These are phyloP conservation scores for Stegodyphus mimosarum DNA, from an alignment of 1,140 invertebrate species.

Conservation along the genomic window DNA sequence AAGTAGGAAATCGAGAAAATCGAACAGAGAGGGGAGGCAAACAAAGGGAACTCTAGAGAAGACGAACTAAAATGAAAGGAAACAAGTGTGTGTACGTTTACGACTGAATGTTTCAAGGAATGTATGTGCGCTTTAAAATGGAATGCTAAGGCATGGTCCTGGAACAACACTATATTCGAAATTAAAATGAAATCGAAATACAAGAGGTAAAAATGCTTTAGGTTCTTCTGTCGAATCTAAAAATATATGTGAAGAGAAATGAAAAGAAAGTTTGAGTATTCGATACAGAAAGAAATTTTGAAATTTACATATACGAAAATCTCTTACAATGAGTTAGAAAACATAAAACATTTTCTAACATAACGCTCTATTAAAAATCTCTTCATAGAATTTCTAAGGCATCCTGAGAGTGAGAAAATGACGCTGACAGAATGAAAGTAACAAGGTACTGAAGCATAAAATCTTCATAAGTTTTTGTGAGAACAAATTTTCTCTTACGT, in stretches of 20 bases:
- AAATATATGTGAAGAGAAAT: background rate
- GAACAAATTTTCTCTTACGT: too few relatives aligned
- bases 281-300: background rate
- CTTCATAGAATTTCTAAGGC: too few relatives aligned
- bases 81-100: slow-evolving; percentile 35
- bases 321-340: slow-evolving; percentile 4
- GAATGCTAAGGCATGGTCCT: background rate
- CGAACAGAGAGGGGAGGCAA: slow-evolving; percentile 40
- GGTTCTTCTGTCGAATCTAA: slow-evolving; percentile 1
- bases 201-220: slow-evolving; percentile 35
- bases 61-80: slow-evolving; percentile 2
- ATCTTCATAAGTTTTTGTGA: too few relatives aligned
- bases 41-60: slow-evolving; percentile 10
- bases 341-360: slow-evolving; percentile 9
- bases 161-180: slow-evolving; percentile 35
- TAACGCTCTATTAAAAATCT: background rate
- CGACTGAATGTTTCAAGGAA: slow-evolving; percentile 25
- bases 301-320: slow-evolving; percentile 24
- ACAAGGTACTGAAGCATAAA: too few relatives aligned
- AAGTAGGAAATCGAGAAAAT: slow-evolving; percentile 55
- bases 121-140: slow-evolving; percentile 30
- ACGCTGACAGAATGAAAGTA: too few relatives aligned
- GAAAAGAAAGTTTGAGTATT: slow-evolving; percentile 1
- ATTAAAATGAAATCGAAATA: slow-evolving; percentile 55
- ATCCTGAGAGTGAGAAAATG: too few relatives aligned